Percentiles rank a stretch among this genome's conserved stretches.
Conservation (phyloP, 2,888 invertebrate species). For the Calameuta idolon region DNA sequence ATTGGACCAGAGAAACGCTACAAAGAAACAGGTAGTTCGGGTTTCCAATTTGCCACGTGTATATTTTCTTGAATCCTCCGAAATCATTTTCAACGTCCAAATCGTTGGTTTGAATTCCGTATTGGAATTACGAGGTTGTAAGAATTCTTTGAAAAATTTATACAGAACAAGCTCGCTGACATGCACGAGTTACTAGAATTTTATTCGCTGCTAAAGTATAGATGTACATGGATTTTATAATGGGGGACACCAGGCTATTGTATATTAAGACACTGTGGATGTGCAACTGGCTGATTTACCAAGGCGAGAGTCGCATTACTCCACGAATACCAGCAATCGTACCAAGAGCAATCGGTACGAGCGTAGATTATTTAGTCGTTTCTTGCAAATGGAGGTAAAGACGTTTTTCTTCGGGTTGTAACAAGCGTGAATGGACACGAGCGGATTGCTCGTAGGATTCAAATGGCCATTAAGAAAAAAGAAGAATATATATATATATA, state of each 20-base stretch:
- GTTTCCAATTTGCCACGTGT: no score
- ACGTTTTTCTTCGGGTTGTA: conserved; percentile 1
- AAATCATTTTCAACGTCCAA: no score
- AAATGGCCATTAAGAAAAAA: neutral
- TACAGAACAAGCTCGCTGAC: no score
- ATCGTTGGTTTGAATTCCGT: no score
- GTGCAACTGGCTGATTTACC: neutral
- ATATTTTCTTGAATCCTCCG: no score
- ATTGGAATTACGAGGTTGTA: no score
- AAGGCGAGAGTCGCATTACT: neutral
- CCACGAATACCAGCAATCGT: neutral
- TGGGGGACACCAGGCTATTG: neutral
- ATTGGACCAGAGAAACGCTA: no score
- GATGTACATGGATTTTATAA: neutral
- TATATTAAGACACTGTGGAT: neutral
- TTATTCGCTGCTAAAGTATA: no score
- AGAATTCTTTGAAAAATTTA: no score
- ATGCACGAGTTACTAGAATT: no score
- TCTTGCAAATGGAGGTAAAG: neutral
- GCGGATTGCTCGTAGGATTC: neutral
- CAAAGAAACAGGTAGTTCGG: no score
- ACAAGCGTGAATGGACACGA: conserved; percentile 6
- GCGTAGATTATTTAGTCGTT: neutral
- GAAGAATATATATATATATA: neutral
- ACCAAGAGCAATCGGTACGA: neutral